Conservation (phyloP, 2,113 vertebrate genomes). For the Meles meles region DNA sequence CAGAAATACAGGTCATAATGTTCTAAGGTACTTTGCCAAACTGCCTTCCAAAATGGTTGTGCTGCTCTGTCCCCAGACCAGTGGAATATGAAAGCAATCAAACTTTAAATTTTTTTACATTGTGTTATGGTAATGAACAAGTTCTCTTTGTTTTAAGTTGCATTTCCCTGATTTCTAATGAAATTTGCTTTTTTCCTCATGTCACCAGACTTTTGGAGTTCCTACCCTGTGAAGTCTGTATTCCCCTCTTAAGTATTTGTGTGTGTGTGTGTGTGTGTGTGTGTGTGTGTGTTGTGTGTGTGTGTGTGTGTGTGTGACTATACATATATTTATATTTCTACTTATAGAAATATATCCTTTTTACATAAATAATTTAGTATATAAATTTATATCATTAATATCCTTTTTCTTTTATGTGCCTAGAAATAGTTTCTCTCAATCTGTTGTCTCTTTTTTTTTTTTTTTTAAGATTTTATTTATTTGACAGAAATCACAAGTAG, state of each 20-base stretch:
- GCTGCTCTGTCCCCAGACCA: not conserved
- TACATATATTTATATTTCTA: not conserved
- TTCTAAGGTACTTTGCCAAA: not conserved
- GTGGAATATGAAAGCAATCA: not conserved
- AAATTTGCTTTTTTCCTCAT: not conserved
- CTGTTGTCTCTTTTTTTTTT: not conserved
- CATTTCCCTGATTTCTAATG: not conserved
- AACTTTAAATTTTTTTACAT: not conserved
- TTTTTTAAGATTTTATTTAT: too few species aligned
- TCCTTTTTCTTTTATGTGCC: not conserved
- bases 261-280: not conserved
- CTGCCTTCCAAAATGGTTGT: not conserved
- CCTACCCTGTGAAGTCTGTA: not conserved
- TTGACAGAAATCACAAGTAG: too few species aligned
- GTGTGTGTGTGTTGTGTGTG: not conserved
- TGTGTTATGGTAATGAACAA: not conserved
- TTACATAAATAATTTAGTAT: not conserved
- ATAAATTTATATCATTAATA: not conserved
- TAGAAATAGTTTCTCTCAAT: not conserved
- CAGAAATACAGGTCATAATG: not conserved
- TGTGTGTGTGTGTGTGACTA: not conserved
- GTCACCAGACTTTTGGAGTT: not conserved
- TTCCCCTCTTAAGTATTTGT: not conserved
- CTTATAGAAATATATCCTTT: not conserved
- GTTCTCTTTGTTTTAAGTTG: not conserved